Base-by-base conservation (phyloP, 2,113 vertebrate genomes). In the Colinus virginianus region DNA sequence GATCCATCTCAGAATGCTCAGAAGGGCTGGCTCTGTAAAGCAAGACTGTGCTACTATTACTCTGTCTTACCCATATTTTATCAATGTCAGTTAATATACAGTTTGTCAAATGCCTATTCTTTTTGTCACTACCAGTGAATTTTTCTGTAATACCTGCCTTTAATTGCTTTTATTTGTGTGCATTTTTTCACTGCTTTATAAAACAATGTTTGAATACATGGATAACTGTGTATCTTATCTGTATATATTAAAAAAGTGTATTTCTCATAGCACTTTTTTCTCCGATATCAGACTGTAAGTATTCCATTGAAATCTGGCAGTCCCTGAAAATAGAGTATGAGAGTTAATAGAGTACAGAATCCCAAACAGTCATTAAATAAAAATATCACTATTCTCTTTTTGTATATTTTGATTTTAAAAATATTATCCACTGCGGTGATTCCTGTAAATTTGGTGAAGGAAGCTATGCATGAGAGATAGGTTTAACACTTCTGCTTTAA, bases 271-370 rank as follows among this genome's bases (percentile, higher is more conserved):
- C 71, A 89, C 14, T 36, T 53, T 12, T 23, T 85, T 84, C 43
- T 90, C 46, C 71, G 62, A 18, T 75, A 17, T 70, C 72, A 90
- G 91, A 82, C 36, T 88, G 19, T 76, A 68, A 68, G 77, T 90
- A 89, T n/a, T 75, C 14, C 23, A 56, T 7, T 30, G 40, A 79
- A 94, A 91, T 14, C 46, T 80, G 30, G 32, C 82, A 67, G 56
- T 71, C 5, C 9, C 36, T 91, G 32, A 49, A 94, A 74, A 71
- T 8, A 85, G 18, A 48, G 9, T 5, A 49, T 38, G 17, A 16
- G 49, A 40, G 36, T 55, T 40, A 40, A 40, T 40, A 12, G 40
- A 40, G 40, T 40, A 40, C 13, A 40, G 40, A 40, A 40, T 40
- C 61, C 13, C 56, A 63, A 34, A 51, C 13, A 25, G 5, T 32